Percentiles rank a stretch among this genome's conserved stretches.
phyloP scores from a whole-genome alignment of 2,113 vertebrate genomes.

The rabbit (Oryctolagus cuniculus) region DNA sequence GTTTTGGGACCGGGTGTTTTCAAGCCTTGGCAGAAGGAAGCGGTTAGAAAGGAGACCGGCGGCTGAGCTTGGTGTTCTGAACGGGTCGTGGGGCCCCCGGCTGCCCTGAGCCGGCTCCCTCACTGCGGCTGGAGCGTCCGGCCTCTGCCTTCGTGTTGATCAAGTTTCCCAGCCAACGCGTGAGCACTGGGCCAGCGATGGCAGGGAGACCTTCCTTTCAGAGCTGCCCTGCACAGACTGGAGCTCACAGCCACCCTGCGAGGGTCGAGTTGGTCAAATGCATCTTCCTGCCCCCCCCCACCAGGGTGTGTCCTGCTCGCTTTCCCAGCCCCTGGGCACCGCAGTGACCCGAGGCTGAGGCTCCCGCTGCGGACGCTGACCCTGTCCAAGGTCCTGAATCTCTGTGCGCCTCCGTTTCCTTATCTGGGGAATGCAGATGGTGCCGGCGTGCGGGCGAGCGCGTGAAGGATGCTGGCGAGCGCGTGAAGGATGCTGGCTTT shows the following conservation, averaged over 20 bases:
- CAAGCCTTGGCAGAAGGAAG: no score
- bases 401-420: not conserved
- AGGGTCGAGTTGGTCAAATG: not conserved
- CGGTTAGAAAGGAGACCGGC: no score
- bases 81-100: no score
- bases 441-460: fast-evolving
- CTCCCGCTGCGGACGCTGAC: not conserved
- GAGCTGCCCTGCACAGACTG: not conserved
- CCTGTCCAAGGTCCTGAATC: not conserved
- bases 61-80: no score
- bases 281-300: not conserved
- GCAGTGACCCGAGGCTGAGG: not conserved
- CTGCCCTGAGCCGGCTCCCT: not conserved
- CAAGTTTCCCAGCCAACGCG: not conserved
- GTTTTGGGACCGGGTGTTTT: no score
- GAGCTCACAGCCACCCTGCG: not conserved
- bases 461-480: fast-evolving
- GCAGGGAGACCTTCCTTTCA: no score
- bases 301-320: fast-evolving
- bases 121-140: no score
- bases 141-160: not conserved
- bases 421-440: not conserved
- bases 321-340: not conserved
- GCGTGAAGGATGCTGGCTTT: fast-evolving
- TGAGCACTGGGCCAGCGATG: fast-evolving